These are phyloP conservation scores for Odontamblyopus rebecca DNA, from an alignment of 2,797 vertebrate genomes.

Conservation along the genomic window DNA sequence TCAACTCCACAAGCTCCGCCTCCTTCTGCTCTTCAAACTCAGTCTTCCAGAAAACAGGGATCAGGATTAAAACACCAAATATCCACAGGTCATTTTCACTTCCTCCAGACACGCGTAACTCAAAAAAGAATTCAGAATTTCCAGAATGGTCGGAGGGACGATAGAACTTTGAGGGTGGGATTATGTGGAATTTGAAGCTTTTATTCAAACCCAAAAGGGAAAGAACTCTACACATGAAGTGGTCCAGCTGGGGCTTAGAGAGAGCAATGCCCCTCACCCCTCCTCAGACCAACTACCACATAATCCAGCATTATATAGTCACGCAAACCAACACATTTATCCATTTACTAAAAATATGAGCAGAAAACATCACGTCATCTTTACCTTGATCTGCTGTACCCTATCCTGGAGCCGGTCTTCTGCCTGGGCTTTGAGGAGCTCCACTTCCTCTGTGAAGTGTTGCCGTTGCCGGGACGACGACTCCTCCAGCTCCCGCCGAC, in stretches of 20 bases:
- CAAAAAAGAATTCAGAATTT: conserved; percentile 30
- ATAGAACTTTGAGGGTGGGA: conserved; percentile 49
- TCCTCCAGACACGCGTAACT: conserved; percentile 21
- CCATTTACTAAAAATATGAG: neutral
- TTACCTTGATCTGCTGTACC: conserved; percentile 81
- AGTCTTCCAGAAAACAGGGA: conserved; percentile 66
- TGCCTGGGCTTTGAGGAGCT: conserved; percentile 81
- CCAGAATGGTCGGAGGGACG: conserved; percentile 38
- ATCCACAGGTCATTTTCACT: conserved; percentile 9
- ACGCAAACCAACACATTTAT: conserved; percentile 21
- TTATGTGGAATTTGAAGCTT: conserved; percentile 61
- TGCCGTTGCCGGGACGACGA: conserved; percentile 75
- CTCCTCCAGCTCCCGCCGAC: conserved; percentile 75
- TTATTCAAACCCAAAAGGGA: conserved; percentile 62
- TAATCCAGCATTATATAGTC: conserved; percentile 65
- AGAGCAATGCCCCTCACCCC: conserved; percentile 31
- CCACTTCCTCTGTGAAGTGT: conserved; percentile 81
- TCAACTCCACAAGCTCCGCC: conserved; percentile 66
- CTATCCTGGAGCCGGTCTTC: conserved; percentile 79
- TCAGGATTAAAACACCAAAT: neutral
- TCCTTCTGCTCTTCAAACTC: conserved; percentile 78
- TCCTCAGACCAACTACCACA: conserved; percentile 16
- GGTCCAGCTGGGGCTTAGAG: conserved; percentile 62
- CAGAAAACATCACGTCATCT: neutral
- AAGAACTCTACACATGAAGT: conserved; percentile 45